Conservation (phyloP, 92 coral and sea anemone species). For the Desmophyllum pertusum region DNA sequence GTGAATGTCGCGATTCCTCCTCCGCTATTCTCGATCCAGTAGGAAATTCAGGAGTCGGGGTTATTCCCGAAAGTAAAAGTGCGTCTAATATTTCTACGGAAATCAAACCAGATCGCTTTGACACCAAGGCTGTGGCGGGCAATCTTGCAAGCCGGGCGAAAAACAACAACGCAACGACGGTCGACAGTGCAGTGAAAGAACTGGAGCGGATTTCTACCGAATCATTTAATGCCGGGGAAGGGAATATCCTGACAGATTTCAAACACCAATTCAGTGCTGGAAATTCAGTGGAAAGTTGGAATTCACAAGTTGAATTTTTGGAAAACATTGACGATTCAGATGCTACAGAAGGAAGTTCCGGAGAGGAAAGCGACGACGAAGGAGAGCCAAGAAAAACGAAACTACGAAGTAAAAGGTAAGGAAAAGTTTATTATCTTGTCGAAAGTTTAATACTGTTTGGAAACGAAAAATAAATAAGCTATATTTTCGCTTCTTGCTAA, state of each 20-base stretch:
- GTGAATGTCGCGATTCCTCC: constrained; percentile 36
- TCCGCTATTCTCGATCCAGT: constrained; percentile 44
- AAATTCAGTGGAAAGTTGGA: constrained; percentile 78
- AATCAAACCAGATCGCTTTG: constrained; percentile 38
- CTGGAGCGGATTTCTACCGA: constrained; percentile 40
- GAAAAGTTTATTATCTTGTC: neutral
- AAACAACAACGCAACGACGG: constrained; percentile 39
- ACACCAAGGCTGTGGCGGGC: constrained; percentile 28
- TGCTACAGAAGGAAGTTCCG: constrained; percentile 95
- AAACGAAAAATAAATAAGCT: constrained; percentile 9
- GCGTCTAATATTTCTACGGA: constrained; percentile 42
- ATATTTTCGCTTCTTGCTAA: neutral
- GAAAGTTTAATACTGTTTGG: neutral
- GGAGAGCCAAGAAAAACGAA: constrained; percentile 56
- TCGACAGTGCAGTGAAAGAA: constrained; percentile 38
- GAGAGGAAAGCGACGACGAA: constrained; percentile 96
- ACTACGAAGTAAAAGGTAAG: constrained; percentile 65
- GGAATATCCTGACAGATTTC: constrained; percentile 61
- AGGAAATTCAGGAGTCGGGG: constrained; percentile 31
- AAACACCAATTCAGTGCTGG: constrained; percentile 72
- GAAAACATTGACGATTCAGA: constrained; percentile 96
- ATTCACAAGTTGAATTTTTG: constrained; percentile 88
- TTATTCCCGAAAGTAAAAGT: constrained; percentile 46
- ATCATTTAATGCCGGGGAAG: constrained; percentile 51
- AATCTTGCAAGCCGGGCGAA: constrained; percentile 42